Evolutionary conservation across 1,140 invertebrate genomes (phyloP).

Genomic region (Drosophila tsacasi): DNA sequence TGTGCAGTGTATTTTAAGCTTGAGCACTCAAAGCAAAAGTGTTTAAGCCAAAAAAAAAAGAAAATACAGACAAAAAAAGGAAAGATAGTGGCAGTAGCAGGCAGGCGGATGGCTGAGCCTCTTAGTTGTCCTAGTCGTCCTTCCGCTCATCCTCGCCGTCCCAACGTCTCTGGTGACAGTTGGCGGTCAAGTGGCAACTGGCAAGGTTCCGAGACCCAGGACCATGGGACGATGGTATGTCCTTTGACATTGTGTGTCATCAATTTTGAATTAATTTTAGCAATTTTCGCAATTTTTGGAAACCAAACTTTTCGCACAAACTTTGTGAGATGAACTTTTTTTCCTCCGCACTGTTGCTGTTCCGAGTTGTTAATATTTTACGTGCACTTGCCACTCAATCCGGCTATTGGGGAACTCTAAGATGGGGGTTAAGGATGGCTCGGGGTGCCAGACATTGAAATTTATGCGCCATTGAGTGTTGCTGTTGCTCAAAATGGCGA

Average conservation of each 20-base stretch:
- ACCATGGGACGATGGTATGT: slow-evolving; percentile 29
- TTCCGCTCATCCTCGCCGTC: slow-evolving; percentile 19
- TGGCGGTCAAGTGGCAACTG: slow-evolving; percentile 76
- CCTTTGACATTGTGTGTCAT: slow-evolving; percentile 78
- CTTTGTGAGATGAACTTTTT: slow-evolving; percentile 53
- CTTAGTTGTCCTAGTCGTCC: slow-evolving; percentile 16
- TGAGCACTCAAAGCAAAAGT: slow-evolving; percentile 71
- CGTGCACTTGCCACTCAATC: slow-evolving; percentile 67
- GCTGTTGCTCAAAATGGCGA: slow-evolving; percentile 40
- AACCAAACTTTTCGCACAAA: slow-evolving; percentile 52
- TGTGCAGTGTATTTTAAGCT: slow-evolving; percentile 76
- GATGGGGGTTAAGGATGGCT: neutral
- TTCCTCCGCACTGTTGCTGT: slow-evolving; percentile 25
- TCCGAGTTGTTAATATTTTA: slow-evolving; percentile 71
- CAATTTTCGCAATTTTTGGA: slow-evolving; percentile 67
- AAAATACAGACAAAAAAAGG: slow-evolving; percentile 3
- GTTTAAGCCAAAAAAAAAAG: slow-evolving; percentile 71
- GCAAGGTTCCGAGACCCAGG: slow-evolving; percentile 53
- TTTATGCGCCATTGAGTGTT: slow-evolving; percentile 66
- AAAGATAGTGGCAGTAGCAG: slow-evolving; percentile 31
- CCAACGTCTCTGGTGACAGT: slow-evolving; percentile 65
- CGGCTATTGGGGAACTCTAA: slow-evolving; percentile 12
- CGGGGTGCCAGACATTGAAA: slow-evolving; percentile 49
- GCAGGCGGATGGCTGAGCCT: slow-evolving; percentile 32
- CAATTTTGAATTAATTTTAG: slow-evolving; percentile 79